Conservation (phyloP, 2,888 invertebrate genomes). For the Liodrosophila aerea region DNA sequence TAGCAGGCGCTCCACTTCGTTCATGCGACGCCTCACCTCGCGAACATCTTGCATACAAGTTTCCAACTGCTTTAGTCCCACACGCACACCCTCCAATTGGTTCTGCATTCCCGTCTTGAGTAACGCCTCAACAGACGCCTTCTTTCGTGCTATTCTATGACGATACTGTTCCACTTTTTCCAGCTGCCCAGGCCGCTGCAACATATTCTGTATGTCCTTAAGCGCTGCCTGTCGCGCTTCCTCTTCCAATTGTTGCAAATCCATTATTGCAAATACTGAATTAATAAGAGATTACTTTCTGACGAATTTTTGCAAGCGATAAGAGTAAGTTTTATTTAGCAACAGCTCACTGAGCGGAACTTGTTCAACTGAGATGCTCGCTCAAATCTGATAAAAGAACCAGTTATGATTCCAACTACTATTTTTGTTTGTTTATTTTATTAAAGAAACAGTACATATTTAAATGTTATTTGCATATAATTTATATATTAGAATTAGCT, state of each 20-base stretch:
- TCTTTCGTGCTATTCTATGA: conserved; percentile 81
- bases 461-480: no score
- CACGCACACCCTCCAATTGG: conserved; percentile 97
- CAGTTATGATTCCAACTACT: no score
- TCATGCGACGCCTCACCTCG: conserved; percentile 88
- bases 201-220: conserved; percentile 94
- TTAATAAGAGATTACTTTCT: not conserved
- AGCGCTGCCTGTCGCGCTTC: conserved; percentile 90
- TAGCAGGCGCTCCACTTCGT: conserved; percentile 89
- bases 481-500: no score
- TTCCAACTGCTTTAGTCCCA: conserved; percentile 94
- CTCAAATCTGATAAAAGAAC: no score
- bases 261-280: conserved; percentile 63
- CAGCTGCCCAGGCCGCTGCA: conserved; percentile 96
- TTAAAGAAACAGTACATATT: no score
- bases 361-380: no score
- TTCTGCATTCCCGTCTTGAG: conserved; percentile 99
- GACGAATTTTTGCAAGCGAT: conserved; percentile 2
- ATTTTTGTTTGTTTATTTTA: no score
- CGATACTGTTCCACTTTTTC: conserved; percentile 88
- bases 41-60: conserved; percentile 92
- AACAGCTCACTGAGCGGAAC: not conserved
- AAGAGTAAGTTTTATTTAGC: not conserved
- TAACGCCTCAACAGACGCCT: conserved; percentile 81
- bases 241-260: conserved; percentile 88